Base-by-base conservation (phyloP, 2,888 invertebrate genomes). In the Empis stercorea region DNA sequence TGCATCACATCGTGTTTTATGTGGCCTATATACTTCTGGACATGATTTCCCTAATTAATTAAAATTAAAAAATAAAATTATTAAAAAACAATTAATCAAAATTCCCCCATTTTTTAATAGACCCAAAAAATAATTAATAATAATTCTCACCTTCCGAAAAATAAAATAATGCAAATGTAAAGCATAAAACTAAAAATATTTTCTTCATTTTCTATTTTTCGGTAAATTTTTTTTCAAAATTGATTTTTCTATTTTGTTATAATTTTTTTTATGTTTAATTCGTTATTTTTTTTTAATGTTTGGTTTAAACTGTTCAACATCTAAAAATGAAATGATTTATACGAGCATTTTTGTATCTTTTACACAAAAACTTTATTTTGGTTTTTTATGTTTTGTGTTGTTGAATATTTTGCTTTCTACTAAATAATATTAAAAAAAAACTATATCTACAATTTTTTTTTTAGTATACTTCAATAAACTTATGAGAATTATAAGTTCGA, bases 1-100 rank as follows among this genome's bases (percentile, higher is more conserved):
- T 20, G 59, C 58, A 49, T 70, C 66, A 48, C 70, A 70, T n/a
- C 66, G 62, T 3, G 64, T 66, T 49, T 60, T 61, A 44, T 70
- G 69, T 1, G 64, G 59, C 11, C 63, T 59, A 13, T 60, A 61
- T 49, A 59, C 60, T 57, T 67, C 63, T 43, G 66, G 66, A 52
- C 69, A 70, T 46, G 63, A 62, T 51, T 66, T 66, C 45, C 66
- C 67, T 66, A 34, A 34, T 34, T n/a, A 13, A 5, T n/a, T 4
- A 3, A 5, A 5, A 5, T 34, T 13, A n/a, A n/a, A n/a, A n/a
- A n/a, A n/a, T 34, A 13, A 34, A 34, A 34, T n/a, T 34, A 34
- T n/a, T 4, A 34, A 34, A n/a, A 34, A 34, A 5, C 20, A 20
- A 20, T 20, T 20, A 27, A 27, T 27, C 5, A 27, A 27, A 27